Evolutionary conservation across 2,113 vertebrate species (phyloP).

Genomic region (Mastomys natalensis): DNA sequence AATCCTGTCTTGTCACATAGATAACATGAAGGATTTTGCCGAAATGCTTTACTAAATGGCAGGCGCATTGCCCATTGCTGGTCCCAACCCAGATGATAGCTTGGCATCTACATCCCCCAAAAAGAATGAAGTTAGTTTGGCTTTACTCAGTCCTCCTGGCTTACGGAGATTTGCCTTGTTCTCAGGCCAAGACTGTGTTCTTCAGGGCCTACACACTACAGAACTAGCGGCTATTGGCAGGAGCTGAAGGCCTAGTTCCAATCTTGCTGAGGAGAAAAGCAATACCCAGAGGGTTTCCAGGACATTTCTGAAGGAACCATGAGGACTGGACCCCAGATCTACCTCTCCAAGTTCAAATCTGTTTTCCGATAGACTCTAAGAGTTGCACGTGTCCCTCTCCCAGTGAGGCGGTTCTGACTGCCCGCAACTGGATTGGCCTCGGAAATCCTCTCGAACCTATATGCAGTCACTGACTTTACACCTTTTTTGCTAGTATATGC

Average conservation of each 20-base stretch:
- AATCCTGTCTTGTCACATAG: not conserved
- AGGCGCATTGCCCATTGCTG: not conserved
- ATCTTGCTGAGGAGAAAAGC: conserved; percentile 41
- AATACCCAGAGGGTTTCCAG: not conserved
- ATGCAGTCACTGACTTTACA: not conserved
- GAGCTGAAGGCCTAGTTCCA: not conserved
- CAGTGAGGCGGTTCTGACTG: not conserved
- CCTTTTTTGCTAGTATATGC: not conserved
- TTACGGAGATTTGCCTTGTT: not conserved
- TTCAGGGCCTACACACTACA: not conserved
- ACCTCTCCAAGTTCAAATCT: not conserved
- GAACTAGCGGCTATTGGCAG: not conserved
- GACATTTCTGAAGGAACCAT: not conserved
- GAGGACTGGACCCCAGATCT: not conserved
- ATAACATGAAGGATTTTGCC: not conserved
- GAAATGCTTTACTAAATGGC: not conserved
- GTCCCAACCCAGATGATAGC: not conserved
- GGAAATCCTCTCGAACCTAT: not conserved
- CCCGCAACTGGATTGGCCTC: not conserved
- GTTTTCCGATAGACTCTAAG: not conserved
- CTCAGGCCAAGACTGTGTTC: not conserved
- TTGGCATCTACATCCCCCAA: not conserved
- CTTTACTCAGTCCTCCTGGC: not conserved
- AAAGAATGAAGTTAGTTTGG: not conserved
- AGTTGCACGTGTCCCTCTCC: not conserved